These are phyloP conservation scores for Dolichotis patagonum DNA, from an alignment of 2,113 vertebrate genomes.

Conservation along the genomic window DNA sequence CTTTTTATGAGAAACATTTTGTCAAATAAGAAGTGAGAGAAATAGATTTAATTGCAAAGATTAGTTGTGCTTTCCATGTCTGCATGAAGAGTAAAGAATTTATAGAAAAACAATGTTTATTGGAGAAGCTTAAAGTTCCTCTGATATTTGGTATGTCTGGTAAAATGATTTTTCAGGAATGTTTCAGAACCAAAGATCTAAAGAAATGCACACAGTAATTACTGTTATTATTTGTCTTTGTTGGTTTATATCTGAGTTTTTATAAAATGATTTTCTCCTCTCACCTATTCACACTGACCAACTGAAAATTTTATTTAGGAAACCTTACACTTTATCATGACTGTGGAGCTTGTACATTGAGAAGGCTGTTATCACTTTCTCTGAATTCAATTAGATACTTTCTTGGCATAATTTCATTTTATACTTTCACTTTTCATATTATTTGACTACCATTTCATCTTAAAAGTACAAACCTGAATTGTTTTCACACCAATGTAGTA, in stretches of 20 bases:
- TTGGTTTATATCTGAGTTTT: background rate
- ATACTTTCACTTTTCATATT: slow-evolving; percentile 5
- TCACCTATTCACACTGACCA: background rate
- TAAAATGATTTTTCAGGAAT: slow-evolving; percentile 32
- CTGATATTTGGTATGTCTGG: background rate
- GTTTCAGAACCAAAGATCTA: slow-evolving; percentile 10
- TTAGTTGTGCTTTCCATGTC: background rate
- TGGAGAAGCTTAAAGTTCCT: background rate
- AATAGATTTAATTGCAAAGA: background rate
- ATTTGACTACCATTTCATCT: background rate
- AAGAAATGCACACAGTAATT: background rate
- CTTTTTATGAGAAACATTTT: background rate
- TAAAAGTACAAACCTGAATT: background rate
- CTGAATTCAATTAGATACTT: background rate
- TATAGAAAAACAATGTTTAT: slow-evolving; percentile 24
- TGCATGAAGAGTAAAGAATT: background rate
- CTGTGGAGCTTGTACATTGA: background rate
- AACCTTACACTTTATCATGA: background rate
- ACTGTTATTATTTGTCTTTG: slow-evolving; percentile 9
- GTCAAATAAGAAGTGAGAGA: slow-evolving; percentile 29
- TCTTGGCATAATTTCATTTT: background rate
- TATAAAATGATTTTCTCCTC: background rate
- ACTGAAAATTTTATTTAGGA: background rate
- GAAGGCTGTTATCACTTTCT: background rate
- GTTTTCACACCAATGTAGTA: background rate